Base-by-base conservation (phyloP, 2,113 vertebrate species). In the Gasterosteus aculeatus region DNA sequence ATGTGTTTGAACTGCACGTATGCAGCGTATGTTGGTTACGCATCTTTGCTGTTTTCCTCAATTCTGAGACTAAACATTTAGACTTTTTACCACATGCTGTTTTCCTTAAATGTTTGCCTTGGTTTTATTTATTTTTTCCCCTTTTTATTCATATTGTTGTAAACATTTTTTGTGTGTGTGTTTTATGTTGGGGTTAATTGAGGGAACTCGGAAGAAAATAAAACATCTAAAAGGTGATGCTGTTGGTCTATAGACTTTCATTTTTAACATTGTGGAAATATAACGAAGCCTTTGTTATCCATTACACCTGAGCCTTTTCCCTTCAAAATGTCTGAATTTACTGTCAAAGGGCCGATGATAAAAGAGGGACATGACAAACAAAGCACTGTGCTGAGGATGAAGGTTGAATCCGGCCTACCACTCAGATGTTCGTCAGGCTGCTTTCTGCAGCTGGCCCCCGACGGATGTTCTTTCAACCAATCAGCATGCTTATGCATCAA, bases 31-130 rank as follows among this genome's bases (percentile, higher is more conserved):
- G 11, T 57, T 9, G 2, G 5, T 16, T 71, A 59, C 35, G 42
- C 38, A 12, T 53, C 38, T 19, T 46, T 9, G 39, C 15, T 16
- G 7, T 59, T 70, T 75, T 38, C 10, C 61, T 29, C 15, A 70
- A 15, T 67, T 62, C 7, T 47, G 46, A 39, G 41, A 46, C 29
- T 41, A 1, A 14, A 29, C 0, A 10, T 10, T 58, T 35, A 33
- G 33, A 35, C 33, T 35, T 26, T 35, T 35, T 35, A 35, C 33
- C 14, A 1, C 26, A 7, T 38, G 1, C 18, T 59, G 2, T 16
- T n/a, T 22, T n/a, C 57, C 72, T 80, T 53, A 46, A 18, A 65
- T 51, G 38, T 75, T 59, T 84, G 77, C 81, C 78, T 84, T 82
- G 56, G 75, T 26, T 26, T 26, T 26, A 26, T 53, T 51, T 63